These are phyloP conservation scores for Vanessa atalanta DNA, from an alignment of 1,140 invertebrate genomes.

Conservation along the genomic window DNA sequence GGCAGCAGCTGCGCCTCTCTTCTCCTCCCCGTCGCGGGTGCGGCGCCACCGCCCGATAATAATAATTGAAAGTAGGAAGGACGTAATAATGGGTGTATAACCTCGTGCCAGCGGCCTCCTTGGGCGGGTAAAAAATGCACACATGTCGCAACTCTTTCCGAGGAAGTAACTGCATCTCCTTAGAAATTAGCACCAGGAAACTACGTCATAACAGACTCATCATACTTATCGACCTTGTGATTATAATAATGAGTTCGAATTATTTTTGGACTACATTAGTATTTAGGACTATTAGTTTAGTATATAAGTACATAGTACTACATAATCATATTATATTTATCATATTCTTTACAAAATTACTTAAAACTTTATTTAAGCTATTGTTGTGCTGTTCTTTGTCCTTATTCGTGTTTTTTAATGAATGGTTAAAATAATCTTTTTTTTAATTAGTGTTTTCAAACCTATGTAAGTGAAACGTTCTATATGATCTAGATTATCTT, in stretches of 20 bases:
- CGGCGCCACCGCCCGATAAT: conserved; percentile 78
- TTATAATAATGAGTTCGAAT: background rate
- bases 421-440: too few relatives aligned
- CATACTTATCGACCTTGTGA: background rate
- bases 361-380: too few relatives aligned
- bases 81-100: conserved; percentile 81
- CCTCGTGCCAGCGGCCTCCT: conserved; percentile 79
- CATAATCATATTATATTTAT: background rate
- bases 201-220: conserved; percentile 1
- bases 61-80: conserved; percentile 81
- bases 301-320: background rate
- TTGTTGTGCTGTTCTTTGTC: too few relatives aligned
- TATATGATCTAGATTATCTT: too few relatives aligned
- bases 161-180: conserved; percentile 44
- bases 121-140: conserved; percentile 80
- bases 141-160: conserved; percentile 68
- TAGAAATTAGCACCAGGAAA: conserved; percentile 36
- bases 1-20: conserved; percentile 80
- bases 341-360: too few relatives aligned
- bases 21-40: conserved; percentile 78
- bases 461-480: too few relatives aligned
- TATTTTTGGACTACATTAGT: background rate
- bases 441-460: too few relatives aligned
- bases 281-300: too few relatives aligned
- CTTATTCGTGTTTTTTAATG: too few relatives aligned